Evolutionary conservation across 2,888 invertebrate species (phyloP), one percentile per base, ranked within the genome.

Genomic region (Nomada fabriciana): DNA sequence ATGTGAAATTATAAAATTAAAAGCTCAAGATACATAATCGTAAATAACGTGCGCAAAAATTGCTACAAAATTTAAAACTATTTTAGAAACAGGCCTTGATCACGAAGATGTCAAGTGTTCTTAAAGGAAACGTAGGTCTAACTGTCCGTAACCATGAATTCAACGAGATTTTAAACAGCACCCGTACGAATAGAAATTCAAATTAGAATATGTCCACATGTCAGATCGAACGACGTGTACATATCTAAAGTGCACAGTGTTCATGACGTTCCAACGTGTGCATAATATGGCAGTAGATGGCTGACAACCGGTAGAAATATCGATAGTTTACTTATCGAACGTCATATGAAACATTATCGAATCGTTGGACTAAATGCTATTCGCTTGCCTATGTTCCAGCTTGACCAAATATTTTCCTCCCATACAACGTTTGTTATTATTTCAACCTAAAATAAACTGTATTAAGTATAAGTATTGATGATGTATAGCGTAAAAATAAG

Each of bases 251-350:
- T 65, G 76, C 47, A 65, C 43, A 65, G n/a, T 25, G 71, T 59
- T 65, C 25, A 23, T 25, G 25, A 63, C 18, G 63, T 13, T 60
- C 15, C 50, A 47, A 23, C 71, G 23, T 29, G 13, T 59, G 42
- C 25, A 18, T 52, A n/a, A 52, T 23, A 20, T 23, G n/a, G 29
- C 29, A 52, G 29, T 36, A 53, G n/a, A 10, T n/a, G 50, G 42
- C 50, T 42, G 25, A 53, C 47, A 23, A 43, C 15, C 42, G 72
- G 50, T 67, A 63, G 77, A 77, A 80, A 72, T 63, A 68, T 52
- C 61, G 52, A 63, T 63, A 68, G 78, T 78, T 81, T 78, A 70
- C 70, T 75, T 79, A 74, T 78, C 79, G 57, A 55, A 70, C 65
- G 60, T 61, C 70, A 52, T 61, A 20, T 23, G 73, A 29, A 50